Base-by-base conservation (phyloP, 2,888 invertebrate genomes). In the Idaea dimidiata region DNA sequence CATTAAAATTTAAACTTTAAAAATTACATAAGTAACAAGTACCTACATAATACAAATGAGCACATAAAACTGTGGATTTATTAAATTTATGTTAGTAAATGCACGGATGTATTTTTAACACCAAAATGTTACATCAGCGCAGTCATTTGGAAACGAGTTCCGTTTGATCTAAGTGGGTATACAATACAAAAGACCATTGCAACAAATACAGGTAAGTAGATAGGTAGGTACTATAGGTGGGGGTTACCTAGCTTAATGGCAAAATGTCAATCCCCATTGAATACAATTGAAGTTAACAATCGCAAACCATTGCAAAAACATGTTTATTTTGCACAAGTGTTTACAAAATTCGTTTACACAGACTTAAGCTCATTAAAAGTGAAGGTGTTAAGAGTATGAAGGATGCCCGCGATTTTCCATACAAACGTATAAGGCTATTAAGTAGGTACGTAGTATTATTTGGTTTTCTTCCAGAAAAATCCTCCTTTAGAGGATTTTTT, bases 181-280 rank as follows among this genome's bases (percentile, higher is more conserved):
- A 14, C 0, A 14, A 43, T 43, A 43, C 43, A 43, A 43, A 43
- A 43, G 43, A 43, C 3, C 43, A 10, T 43, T 43, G 43, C 43
- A 43, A 43, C 7, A 43, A 43, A 10, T 43, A 43, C 10, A 43
- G 43, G 2, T 43, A 43, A 32, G 10, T 10, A n/a, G 32, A 8
- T 32, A 32, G 32, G 32, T 59, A 59, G 33, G 10, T 59, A 17
- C 55, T 8, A n/a, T n/a, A n/a, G n/a, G n/a, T n/a, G n/a, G n/a
- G n/a, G 14, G 14, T 14, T 56, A 56, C 17, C 14, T 6, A n/a
- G 18, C 17, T 16, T 10, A 54, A 54, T 8, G 10, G 14, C 10
- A 14, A 43, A 43, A 43, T 43, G 43, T 43, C 43, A 43, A 43
- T 43, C 7, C 7, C 43, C 43, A 43, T 43, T 43, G 43, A 43